Base-by-base conservation (phyloP, 1,140 invertebrate genomes). In the Bombus sylvicola region DNA sequence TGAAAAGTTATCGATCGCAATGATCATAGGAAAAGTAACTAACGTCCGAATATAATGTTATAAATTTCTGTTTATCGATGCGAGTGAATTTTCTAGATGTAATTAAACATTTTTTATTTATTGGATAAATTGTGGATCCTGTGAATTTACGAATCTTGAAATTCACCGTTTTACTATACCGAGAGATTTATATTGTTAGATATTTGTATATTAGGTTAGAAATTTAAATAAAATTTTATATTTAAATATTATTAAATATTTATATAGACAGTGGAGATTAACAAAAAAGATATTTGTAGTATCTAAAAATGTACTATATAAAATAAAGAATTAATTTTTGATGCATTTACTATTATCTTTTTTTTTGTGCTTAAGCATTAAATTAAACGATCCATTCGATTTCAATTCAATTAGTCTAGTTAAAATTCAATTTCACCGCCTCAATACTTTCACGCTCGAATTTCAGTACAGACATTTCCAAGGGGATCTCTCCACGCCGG, bases 351-450 rank as follows among this genome's bases (percentile, higher is more conserved):
- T 10, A 4, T 71, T 28, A n/a, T 8, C 28, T 9, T n/a, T 72
- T 39, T 39, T 37, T 28, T 39, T 13, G 12, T 4, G 22, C 12
- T 71, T 12, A n/a, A 25, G 10, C 34, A 9, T 39, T 28, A 15
- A 15, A 15, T 41, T 15, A 41, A 41, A 41, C 18, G 41, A 43
- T 41, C 15, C 8, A 31, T 73, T 41, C 39, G 41, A 73, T 73
- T 47, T 31, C 41, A 31, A 47, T 73, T 73, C 28, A 73, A 47
- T 73, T 73, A 43, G 18, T n/a, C 28, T 3, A 73, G 28, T 72
- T 41, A 53, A 81, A 81, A 62, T 81, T 81, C 53, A 39, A 74
- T 81, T 57, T n/a, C 47, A 41, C 25, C 18, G 34, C 5, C 2
- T 4, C 15, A 5, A 71, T 53, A 39, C 28, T n/a, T 80, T 69